Base-by-base conservation (phyloP, 2,888 invertebrate species). In the Acanthosepion lycidas region DNA sequence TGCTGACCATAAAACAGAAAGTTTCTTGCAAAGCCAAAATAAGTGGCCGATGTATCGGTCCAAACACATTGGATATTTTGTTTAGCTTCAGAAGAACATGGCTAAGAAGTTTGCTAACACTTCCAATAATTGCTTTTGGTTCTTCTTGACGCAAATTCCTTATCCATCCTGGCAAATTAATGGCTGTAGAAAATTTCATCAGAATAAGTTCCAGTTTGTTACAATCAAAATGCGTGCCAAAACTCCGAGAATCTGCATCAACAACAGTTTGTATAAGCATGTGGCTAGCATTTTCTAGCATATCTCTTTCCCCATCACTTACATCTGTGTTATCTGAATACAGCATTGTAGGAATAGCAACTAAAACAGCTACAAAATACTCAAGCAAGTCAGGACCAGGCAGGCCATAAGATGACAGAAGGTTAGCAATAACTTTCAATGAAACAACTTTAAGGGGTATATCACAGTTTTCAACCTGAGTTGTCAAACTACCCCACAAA, bases 391-490 rank as follows among this genome's bases (percentile, higher is more conserved):
- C 93, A 26, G 48, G n/a, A 53, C 53, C 53, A 5, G 93, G 93
- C 6, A 93, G 28, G 28, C 93, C 93, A 49, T 93, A 53, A 93
- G 53, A 53, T 6, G 26, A 53, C 49, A 93, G n/a, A n/a, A 93
- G 53, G 15, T 93, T 49, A 53, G 49, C 93, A 12, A 93, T 93
- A 49, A 93, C 93, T 49, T 93, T 49, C n/a, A 93, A 53, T n/a
- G 93, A 93, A 28, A 53, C 93, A n/a, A 33, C 49, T 93, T 93
- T 93, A 9, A 93, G 12, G 4, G 93, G 93, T 33, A 93, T 49
- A 12, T 93, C 93, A 18, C 93, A 51, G 12, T 51, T n/a, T 51
- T 93, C 93, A 53, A 93, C n/a, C 93, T 93, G 93, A 49, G 93
- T 49, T 3, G 53, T n/a, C 49, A 93, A n/a, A 28, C 93, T 93